Conservation (phyloP, 2,797 vertebrate species). For the Pogoniulus pusillus region DNA sequence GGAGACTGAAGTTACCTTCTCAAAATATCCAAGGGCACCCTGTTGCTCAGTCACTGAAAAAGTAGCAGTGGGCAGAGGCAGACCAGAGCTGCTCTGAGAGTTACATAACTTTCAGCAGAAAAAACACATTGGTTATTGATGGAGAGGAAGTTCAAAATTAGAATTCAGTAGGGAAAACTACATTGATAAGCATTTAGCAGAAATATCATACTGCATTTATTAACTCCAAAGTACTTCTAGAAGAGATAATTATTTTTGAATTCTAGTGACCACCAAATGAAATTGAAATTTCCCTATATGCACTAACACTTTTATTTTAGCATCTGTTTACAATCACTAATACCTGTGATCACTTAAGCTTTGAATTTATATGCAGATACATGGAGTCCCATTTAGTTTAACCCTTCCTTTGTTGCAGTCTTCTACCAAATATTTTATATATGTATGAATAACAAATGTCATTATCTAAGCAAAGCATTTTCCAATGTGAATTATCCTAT, state of each 20-base stretch:
- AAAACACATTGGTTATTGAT: slow-evolving; percentile 38
- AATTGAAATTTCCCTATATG: neutral
- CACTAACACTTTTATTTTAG: neutral
- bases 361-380: neutral
- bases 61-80: slow-evolving; percentile 53
- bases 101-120: slow-evolving; percentile 49
- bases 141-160: slow-evolving; percentile 1
- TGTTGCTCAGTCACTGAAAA: slow-evolving; percentile 47
- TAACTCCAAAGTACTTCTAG: neutral
- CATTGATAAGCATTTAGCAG: neutral
- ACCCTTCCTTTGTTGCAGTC: neutral
- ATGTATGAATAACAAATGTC: neutral
- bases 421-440: neutral
- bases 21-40: slow-evolving; percentile 55
- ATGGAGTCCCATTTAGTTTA: neutral
- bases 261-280: neutral
- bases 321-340: neutral
- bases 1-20: slow-evolving; percentile 45
- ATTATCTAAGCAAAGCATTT: neutral
- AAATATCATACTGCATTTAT: neutral
- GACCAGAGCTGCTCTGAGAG: slow-evolving; percentile 57
- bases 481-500: neutral
- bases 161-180: slow-evolving; percentile 12
- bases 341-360: neutral
- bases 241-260: neutral